These are phyloP conservation scores for Drosophila leonis DNA, from an alignment of 2,888 invertebrate species.

Conservation along the genomic window DNA sequence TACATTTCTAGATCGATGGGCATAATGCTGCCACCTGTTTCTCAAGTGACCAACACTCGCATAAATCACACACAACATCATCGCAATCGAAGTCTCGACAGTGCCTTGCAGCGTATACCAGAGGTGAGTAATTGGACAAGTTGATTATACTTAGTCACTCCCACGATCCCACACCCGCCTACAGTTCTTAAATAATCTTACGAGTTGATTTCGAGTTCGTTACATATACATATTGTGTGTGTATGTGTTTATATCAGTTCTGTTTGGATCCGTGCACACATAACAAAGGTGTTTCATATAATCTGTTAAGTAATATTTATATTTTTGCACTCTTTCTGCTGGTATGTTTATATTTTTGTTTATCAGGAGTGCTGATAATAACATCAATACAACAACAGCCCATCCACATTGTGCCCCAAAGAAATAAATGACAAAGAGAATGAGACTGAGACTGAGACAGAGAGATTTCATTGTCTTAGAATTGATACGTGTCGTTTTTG, in stretches of 20 bases:
- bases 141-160: constrained; percentile 13
- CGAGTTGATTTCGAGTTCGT: constrained; percentile 32
- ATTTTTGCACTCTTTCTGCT: constrained; percentile 63
- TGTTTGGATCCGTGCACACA: constrained; percentile 10
- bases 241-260: not conserved
- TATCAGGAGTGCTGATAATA: constrained; percentile 52
- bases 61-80: constrained; percentile 89
- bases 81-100: constrained; percentile 95
- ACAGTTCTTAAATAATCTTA: constrained; percentile 12
- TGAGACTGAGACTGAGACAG: not conserved
- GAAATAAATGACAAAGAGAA: constrained; percentile 5
- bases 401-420: constrained; percentile 13
- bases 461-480: constrained; percentile 3
- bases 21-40: constrained; percentile 85
- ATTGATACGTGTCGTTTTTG: constrained; percentile 4
- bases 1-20: constrained; percentile 85
- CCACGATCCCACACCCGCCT: not conserved
- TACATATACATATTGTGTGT: constrained; percentile 4
- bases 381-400: constrained; percentile 25
- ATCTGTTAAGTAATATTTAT: constrained; percentile 59
- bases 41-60: constrained; percentile 85
- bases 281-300: constrained; percentile 21
- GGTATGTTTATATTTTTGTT: constrained; percentile 59
- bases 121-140: constrained; percentile 87
- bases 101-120: constrained; percentile 94